Evolutionary conservation across 2,888 invertebrate genomes (phyloP).

Genomic region (Troides oblongomaculatus): DNA sequence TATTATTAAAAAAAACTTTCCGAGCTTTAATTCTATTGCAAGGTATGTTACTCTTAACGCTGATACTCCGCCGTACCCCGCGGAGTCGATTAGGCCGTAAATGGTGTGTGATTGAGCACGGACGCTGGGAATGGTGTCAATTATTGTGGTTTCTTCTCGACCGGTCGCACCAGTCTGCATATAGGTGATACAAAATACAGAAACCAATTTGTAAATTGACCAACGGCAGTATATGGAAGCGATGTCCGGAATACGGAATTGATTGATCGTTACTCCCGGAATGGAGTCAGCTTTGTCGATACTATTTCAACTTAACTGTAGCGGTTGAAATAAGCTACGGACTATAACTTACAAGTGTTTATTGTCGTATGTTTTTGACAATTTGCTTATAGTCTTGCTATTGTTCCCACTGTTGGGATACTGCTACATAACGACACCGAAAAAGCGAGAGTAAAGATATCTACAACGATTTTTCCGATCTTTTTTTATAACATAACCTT

Average conservation of each 20-base stretch:
- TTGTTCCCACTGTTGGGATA: too few species aligned
- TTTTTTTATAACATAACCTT: too few species aligned
- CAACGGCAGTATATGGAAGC: slow-evolving; percentile 19
- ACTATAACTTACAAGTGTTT: neutral
- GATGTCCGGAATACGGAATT: slow-evolving; percentile 12
- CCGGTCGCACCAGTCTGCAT: slow-evolving; percentile 9
- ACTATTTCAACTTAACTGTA: neutral
- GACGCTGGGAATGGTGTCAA: slow-evolving; percentile 45
- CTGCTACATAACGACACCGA: too few species aligned
- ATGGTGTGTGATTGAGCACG: slow-evolving; percentile 28
- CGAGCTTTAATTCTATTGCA: neutral
- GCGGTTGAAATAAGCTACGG: neutral
- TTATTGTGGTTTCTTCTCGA: slow-evolving; percentile 37
- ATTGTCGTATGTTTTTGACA: neutral
- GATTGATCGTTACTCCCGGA: slow-evolving; percentile 8
- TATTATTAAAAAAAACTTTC: neutral
- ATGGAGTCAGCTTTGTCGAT: neutral
- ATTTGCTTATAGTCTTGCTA: neutral
- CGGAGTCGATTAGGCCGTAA: slow-evolving; percentile 29
- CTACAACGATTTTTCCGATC: too few species aligned
- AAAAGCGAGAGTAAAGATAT: too few species aligned
- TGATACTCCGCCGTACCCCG: slow-evolving; percentile 14
- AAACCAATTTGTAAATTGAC: slow-evolving; percentile 16
- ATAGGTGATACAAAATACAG: slow-evolving; percentile 4
- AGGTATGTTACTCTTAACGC: slow-evolving; percentile 21